Evolutionary conservation across 2,797 vertebrate species (phyloP).

Genomic region (Gymnopithys bicolor): DNA sequence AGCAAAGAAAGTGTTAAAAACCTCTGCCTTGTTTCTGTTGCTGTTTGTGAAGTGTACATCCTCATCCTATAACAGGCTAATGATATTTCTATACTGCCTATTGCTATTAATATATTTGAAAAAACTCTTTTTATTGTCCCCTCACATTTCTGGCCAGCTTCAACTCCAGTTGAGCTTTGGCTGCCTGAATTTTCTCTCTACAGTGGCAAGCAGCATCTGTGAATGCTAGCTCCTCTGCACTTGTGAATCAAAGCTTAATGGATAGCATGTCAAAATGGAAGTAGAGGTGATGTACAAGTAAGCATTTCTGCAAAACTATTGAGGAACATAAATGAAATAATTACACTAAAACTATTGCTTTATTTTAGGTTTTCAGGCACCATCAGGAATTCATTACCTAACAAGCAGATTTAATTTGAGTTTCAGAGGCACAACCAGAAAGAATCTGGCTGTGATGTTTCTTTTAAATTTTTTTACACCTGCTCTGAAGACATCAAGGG

Average conservation of each 20-base stretch:
- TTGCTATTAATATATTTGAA: background rate
- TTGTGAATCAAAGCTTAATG: background rate
- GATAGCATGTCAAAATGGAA: background rate
- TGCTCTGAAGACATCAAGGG: constrained; percentile 32
- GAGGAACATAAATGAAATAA: background rate
- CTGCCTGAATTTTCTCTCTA: background rate
- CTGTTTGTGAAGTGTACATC: background rate
- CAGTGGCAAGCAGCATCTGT: background rate
- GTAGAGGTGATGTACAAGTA: background rate
- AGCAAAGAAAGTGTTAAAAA: background rate
- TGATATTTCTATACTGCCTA: background rate
- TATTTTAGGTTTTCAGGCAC: background rate
- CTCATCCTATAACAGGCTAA: background rate
- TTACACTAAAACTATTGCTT: background rate
- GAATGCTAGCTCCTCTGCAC: background rate
- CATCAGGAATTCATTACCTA: background rate
- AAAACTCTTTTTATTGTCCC: background rate
- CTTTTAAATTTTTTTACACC: background rate
- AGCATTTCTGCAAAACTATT: background rate
- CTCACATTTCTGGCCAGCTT: background rate
- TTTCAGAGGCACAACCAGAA: constrained; percentile 4
- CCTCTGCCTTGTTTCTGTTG: background rate
- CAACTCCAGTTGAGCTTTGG: background rate
- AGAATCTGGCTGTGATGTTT: constrained; percentile 3
- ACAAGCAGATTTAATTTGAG: background rate